phyloP scores from a whole-genome alignment of 2,888 invertebrate species.

The Heteromyza rotundicornis region DNA sequence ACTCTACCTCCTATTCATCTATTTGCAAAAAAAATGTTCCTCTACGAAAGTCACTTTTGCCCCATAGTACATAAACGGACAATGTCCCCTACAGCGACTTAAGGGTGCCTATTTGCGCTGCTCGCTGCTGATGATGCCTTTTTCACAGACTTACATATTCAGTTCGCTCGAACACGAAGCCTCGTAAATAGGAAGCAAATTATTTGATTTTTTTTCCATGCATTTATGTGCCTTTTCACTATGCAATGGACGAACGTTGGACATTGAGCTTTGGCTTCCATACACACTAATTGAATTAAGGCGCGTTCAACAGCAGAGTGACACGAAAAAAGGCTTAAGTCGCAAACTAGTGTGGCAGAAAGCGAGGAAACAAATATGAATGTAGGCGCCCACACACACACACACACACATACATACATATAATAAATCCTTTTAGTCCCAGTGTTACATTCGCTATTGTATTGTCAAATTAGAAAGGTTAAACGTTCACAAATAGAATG shows the following conservation, averaged over 20 bases:
- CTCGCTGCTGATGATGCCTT: slow-evolving; percentile 46
- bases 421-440: slow-evolving; percentile 26
- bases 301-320: slow-evolving; percentile 8
- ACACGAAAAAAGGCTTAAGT: slow-evolving; percentile 33
- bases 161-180: slow-evolving; percentile 10
- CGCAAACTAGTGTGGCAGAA: background rate
- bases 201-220: background rate
- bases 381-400: background rate
- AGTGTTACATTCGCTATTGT: no score
- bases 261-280: slow-evolving; percentile 44
- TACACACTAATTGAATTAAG: slow-evolving; percentile 48
- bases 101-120: slow-evolving; percentile 39
- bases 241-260: slow-evolving; percentile 27
- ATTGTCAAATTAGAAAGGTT: no score
- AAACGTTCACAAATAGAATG: no score
- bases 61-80: slow-evolving; percentile 40
- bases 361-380: background rate
- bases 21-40: no score
- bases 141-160: slow-evolving; percentile 21
- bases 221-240: slow-evolving; percentile 7
- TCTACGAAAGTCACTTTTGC: background rate
- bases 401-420: background rate
- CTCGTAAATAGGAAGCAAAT: slow-evolving; percentile 11
- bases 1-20: no score
- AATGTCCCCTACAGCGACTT: slow-evolving; percentile 49